Conservation (phyloP, 2,113 vertebrate species). For the Nannobrachium achirus region DNA sequence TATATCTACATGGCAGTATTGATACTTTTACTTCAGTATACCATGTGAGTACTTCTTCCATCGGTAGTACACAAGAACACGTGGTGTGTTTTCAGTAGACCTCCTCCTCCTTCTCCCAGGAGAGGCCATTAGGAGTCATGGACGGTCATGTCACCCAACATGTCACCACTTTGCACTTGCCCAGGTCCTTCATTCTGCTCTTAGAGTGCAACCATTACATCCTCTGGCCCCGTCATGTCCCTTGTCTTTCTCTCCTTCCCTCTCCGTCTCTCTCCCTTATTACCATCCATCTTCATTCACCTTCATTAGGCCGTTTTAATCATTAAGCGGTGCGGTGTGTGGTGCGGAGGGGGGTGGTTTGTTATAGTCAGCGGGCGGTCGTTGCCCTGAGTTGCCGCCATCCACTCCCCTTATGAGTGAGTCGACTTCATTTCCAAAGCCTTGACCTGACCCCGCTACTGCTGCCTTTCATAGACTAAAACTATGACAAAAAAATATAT, state of each 20-base stretch:
- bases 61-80: neutral
- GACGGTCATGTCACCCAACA: constrained; percentile 47
- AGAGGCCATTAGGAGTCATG: constrained; percentile 51
- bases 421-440: constrained; percentile 13
- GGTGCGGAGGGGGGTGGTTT: constrained; percentile 27
- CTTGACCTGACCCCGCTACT: constrained; percentile 1
- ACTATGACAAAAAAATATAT: too few species aligned
- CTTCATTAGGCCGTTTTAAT: constrained; percentile 62
- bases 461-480: too few species aligned
- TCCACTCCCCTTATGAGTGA: constrained; percentile 24
- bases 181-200: constrained; percentile 23
- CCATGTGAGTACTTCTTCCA: too few species aligned
- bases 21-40: neutral
- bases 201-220: constrained; percentile 26
- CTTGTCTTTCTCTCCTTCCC: constrained; percentile 20
- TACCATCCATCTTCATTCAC: constrained; percentile 59
- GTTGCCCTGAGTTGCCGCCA: constrained; percentile 1
- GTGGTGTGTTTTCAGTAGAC: constrained; percentile 2
- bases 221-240: constrained; percentile 21
- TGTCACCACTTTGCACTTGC: constrained; percentile 35
- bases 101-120: constrained; percentile 37
- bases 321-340: constrained; percentile 18
- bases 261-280: constrained; percentile 10
- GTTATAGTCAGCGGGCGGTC: constrained; percentile 31
- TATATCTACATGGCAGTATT: too few species aligned